These are phyloP conservation scores for Folsomia candida DNA, from an alignment of 2,888 invertebrate genomes.

Conservation along the genomic window DNA sequence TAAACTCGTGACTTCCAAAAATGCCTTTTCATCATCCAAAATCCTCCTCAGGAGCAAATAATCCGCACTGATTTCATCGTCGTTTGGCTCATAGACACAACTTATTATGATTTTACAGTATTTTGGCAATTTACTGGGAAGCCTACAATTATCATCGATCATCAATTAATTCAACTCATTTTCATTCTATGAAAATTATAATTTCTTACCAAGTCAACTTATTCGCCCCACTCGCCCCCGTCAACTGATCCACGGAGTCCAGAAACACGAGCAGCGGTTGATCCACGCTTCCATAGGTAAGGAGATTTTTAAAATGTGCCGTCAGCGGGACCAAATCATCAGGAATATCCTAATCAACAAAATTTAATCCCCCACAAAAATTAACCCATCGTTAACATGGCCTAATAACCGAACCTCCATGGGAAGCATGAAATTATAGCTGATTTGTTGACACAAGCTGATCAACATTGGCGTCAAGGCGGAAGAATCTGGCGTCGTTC, in stretches of 20 bases:
- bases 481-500: constrained; percentile 89
- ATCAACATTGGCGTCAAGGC: constrained; percentile 90
- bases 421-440: constrained; percentile 85
- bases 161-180: too few species aligned
- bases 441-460: constrained; percentile 93
- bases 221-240: constrained; percentile 89
- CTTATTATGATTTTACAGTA: constrained; percentile 88
- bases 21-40: constrained; percentile 84
- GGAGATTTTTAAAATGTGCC: constrained; percentile 89
- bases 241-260: constrained; percentile 95
- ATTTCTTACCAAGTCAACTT: constrained; percentile 97
- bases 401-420: too few species aligned
- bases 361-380: too few species aligned
- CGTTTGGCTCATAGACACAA: constrained; percentile 81
- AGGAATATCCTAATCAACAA: constrained; percentile 75
- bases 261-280: constrained; percentile 87
- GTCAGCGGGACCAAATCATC: constrained; percentile 93
- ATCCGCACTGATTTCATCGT: constrained; percentile 81
- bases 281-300: constrained; percentile 75
- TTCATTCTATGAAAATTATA: too few species aligned
- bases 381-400: too few species aligned
- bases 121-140: constrained; percentile 84
- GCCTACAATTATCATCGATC: too few species aligned
- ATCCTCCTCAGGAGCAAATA: constrained; percentile 80
- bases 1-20: constrained; percentile 82